Conservation (phyloP, 2,797 vertebrate genomes). For the Rhinatrema bivittatum region DNA sequence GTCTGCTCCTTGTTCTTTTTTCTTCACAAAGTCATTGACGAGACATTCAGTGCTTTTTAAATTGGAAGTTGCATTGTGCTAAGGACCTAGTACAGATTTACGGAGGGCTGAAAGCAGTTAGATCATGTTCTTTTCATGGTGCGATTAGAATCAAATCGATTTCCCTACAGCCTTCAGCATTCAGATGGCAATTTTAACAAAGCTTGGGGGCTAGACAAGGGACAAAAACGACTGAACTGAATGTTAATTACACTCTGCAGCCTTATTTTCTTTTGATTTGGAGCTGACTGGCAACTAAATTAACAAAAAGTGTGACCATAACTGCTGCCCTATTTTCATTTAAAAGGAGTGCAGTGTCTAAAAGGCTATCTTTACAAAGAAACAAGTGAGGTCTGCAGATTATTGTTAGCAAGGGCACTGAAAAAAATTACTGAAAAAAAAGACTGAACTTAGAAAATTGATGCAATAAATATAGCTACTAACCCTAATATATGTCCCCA, state of each 20-base stretch:
- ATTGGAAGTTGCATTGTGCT: conserved; percentile 94
- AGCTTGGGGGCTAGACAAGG: conserved; percentile 82
- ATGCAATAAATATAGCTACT: conserved; percentile 44
- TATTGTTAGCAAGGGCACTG: conserved; percentile 63
- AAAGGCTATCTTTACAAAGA: conserved; percentile 73
- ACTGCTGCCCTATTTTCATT: conserved; percentile 76
- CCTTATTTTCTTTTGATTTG: conserved; percentile 81
- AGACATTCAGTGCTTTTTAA: conserved; percentile 99
- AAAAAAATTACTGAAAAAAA: conserved; percentile 42
- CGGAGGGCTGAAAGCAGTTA: conserved; percentile 98
- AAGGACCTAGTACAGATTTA: conserved; percentile 95
- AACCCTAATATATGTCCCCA: conserved; percentile 14
- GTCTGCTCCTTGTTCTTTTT: conserved; percentile 78
- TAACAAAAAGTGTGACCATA: conserved; percentile 80
- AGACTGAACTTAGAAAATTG: conserved; percentile 26
- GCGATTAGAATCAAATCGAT: conserved; percentile 99
- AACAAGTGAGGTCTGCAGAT: conserved; percentile 68
- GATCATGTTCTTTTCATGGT: conserved; percentile 99
- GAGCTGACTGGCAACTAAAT: conserved; percentile 77
- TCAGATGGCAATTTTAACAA: conserved; percentile 88
- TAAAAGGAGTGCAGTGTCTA: conserved; percentile 71
- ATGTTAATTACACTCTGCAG: conserved; percentile 97
- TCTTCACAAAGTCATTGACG: conserved; percentile 98
- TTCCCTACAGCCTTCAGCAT: conserved; percentile 87
- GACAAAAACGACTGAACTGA: conserved; percentile 91